Conservation (phyloP, 1,140 invertebrate genomes). For the Drosophila sturtevanti region DNA sequence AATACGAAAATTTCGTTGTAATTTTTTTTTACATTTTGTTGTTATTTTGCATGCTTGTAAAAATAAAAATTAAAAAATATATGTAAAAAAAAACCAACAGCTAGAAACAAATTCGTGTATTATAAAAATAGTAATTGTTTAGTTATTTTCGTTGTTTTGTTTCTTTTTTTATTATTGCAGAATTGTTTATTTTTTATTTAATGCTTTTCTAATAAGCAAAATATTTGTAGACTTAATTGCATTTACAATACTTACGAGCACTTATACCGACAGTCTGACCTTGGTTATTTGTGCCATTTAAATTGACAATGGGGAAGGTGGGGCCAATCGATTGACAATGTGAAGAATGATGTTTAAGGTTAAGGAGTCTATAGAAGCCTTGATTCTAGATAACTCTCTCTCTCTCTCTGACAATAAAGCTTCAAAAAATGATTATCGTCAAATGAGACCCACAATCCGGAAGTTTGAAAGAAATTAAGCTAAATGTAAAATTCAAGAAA, state of each 20-base stretch:
- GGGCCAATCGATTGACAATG: neutral
- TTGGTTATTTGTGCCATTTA: constrained; percentile 54
- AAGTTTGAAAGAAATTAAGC: neutral
- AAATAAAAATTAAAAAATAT: constrained; percentile 55
- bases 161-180: constrained; percentile 32
- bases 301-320: constrained; percentile 19
- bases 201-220: constrained; percentile 77
- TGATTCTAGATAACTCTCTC: neutral
- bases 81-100: constrained; percentile 18
- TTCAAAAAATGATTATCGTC: neutral
- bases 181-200: constrained; percentile 44
- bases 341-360: neutral
- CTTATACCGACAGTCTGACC: constrained; percentile 41
- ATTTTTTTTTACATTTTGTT: constrained; percentile 44
- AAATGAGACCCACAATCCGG: neutral
- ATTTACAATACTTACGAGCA: constrained; percentile 30
- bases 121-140: constrained; percentile 80
- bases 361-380: neutral
- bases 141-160: constrained; percentile 30
- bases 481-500: no score
- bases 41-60: constrained; percentile 60
- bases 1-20: constrained; percentile 78
- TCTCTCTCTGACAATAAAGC: neutral
- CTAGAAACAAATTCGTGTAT: constrained; percentile 69
- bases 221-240: constrained; percentile 74